Evolutionary conservation across 2,888 invertebrate species (phyloP), one percentile per base, ranked within the genome.

Genomic region (Ectemnius lituratus): DNA sequence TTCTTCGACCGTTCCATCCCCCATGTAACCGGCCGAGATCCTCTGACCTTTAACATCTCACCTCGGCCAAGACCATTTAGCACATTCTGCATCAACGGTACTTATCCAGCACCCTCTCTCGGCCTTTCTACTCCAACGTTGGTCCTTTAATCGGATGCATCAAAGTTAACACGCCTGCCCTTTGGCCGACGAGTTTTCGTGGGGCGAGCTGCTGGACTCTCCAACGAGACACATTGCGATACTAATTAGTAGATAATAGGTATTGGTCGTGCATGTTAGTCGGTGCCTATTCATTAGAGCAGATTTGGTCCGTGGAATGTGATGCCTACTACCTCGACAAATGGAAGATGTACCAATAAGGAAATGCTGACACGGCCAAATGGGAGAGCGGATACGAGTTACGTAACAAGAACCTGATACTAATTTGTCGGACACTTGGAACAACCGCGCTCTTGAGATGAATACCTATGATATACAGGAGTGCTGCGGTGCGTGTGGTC

Each of bases 11-110:
- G 84, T 52, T 52, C 52, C 52, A 52, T 16, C 52, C 16, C 52
- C 52, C n/a, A 14, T 16, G 68, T 75, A 71, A 59, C 71, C 62
- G 71, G 47, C 23, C 20, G 59, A 16, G 60, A 79, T 83, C 64
- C 76, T 75, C 69, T 59, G 80, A 84, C 82, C 84, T 81, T 85
- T 85, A 86, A 84, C 85, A 81, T 82, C 78, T 79, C 83, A 78
- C 81, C 79, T 84, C 77, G 75, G 71, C 76, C 78, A 37, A 6
- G 78, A 75, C 73, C 81, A 73, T 85, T 85, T 84, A 81, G 80
- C 82, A 80, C 82, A 56, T 71, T 69, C 57, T 69, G 63, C 45
- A 20, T 46, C 52, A 20, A 63, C 59, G 69, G 61, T 74, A 71
- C 73, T 76, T 57, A 47, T 45, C 59, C 58, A 52, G 46, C 18